Percentiles rank a stretch among this genome's conserved stretches.
phyloP scores from a whole-genome alignment of 30 jellyfish, hydroid and myxozoan species.

The Nemopilema nomurai region DNA sequence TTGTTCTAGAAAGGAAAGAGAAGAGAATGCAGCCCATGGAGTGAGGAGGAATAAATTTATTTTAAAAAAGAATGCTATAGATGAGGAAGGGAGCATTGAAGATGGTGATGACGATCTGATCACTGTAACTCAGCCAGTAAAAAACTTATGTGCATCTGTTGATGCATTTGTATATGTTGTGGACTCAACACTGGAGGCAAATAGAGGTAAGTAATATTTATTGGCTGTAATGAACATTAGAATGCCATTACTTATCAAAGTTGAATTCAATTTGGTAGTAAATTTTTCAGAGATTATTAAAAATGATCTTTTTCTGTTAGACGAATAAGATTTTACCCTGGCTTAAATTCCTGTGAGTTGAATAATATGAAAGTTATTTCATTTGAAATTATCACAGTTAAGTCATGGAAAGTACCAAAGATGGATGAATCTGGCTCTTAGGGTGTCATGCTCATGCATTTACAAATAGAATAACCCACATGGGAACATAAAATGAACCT shows the following conservation, averaged over 20 bases:
- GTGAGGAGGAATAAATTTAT: slow-evolving; percentile 66
- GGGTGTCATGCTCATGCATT: too few species aligned
- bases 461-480: too few species aligned
- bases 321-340: not conserved
- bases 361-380: not conserved
- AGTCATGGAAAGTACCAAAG: too few species aligned
- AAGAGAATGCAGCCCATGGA: slow-evolving; percentile 63
- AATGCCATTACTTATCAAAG: not conserved
- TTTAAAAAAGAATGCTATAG: slow-evolving; percentile 53
- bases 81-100: slow-evolving; percentile 19
- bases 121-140: slow-evolving; percentile 83
- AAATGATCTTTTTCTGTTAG: not conserved
- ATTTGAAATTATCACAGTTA: too few species aligned
- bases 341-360: not conserved
- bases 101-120: slow-evolving; percentile 33
- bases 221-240: not conserved
- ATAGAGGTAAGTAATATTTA: slow-evolving; percentile 20
- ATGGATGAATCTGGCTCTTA: too few species aligned
- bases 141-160: slow-evolving; percentile 84
- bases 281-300: not conserved
- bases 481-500: too few species aligned
- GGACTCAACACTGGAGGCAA: slow-evolving; percentile 60
- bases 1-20: slow-evolving; percentile 75
- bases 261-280: not conserved
- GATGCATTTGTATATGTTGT: slow-evolving; percentile 92